A percentile compares a stretch with the other conserved stretches of the same genome.
phyloP scores from a whole-genome alignment of 2,797 vertebrate genomes.

The Myripristis jacobus region DNA sequence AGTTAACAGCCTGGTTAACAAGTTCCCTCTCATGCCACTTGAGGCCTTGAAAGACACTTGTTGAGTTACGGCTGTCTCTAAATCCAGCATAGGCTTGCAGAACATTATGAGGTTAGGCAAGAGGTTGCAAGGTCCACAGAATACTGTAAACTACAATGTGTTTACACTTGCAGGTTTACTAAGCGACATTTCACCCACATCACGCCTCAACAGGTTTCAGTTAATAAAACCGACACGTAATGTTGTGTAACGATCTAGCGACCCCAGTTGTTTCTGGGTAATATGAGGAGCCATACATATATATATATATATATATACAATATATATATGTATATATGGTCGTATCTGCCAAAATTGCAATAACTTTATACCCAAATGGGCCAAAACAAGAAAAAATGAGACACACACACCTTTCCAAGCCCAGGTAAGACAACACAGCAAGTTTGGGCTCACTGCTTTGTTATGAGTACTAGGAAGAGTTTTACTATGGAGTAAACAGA shows the following conservation, averaged over 20 bases:
- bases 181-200: background rate
- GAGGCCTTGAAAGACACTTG: conserved; percentile 6
- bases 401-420: conserved; percentile 2
- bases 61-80: background rate
- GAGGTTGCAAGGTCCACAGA: background rate
- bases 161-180: background rate
- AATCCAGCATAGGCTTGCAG: background rate
- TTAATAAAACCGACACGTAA: conserved; percentile 8
- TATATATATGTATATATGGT: no score
- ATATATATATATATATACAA: no score
- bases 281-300: background rate
- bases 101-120: conserved; percentile 1
- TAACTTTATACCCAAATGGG: conserved; percentile 1
- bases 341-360: background rate
- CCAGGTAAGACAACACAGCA: conserved; percentile 32
- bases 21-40: conserved; percentile 5
- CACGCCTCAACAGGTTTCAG: conserved; percentile 6
- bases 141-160: background rate
- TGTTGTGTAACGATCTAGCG: background rate
- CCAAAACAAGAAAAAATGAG: background rate
- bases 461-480: conserved; percentile 9
- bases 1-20: background rate
- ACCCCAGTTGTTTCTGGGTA: background rate
- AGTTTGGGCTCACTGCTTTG: conserved; percentile 19
- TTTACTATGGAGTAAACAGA: conserved; percentile 42